Evolutionary conservation across 2,888 invertebrate genomes (phyloP), one percentile per base, ranked within the genome.

Genomic region (Pyralis farinalis): DNA sequence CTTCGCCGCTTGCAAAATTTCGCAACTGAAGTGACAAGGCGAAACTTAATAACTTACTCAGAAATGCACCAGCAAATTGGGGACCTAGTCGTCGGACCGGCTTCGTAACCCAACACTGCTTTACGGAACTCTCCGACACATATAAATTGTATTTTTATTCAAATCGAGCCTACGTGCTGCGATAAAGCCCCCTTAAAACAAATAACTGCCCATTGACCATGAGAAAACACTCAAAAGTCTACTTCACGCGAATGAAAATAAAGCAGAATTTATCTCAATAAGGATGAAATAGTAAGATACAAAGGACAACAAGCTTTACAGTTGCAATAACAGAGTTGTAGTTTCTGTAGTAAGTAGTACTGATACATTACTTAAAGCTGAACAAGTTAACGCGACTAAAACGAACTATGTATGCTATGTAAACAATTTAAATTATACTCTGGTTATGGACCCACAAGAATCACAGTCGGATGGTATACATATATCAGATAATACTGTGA

Each of bases 81-180:
- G 78, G 87, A 82, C 77, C 61, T 56, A 72, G 71, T 69, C 66
- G 73, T 65, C 61, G 50, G 62, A 86, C 87, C 86, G 83, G 87
- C 82, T 82, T 62, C 50, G 86, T 79, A 85, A 88, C 85, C 74
- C 80, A 71, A 87, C 70, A 85, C 84, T 69, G 78, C 73, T 76
- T 76, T 70, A 72, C 79, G 79, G 67, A 71, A 74, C 75, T 72
- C 79, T 64, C 76, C 78, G 76, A 81, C 86, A 86, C 88, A 88
- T 87, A 87, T 84, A 88, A 87, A 87, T 87, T 76, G 88, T 83
- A 82, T 87, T 85, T 87, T 88, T 88, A 88, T 88, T 88, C 85
- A 88, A 88, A 88, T 87, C 72, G 68, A 72, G 73, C 78, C 79
- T 81, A 83, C 85, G 83, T 83, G 84, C 81, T 59, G 69, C 71